These are phyloP conservation scores for Lasioglossum villosulum DNA, from an alignment of 2,888 invertebrate species.

Conservation along the genomic window DNA sequence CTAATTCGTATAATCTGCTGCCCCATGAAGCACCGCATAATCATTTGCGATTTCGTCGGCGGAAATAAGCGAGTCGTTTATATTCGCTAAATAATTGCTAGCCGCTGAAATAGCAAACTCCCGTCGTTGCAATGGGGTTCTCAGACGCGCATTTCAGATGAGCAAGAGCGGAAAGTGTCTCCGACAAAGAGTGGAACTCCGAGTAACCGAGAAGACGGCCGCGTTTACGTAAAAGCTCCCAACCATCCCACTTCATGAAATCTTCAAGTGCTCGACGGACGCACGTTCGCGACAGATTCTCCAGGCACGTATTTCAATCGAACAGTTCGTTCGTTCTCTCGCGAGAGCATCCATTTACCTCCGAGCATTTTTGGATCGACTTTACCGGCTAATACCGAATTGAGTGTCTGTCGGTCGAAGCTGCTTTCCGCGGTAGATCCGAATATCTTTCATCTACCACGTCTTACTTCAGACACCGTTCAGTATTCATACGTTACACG, in stretches of 20 bases:
- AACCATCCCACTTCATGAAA: conserved; percentile 43
- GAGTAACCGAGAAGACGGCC: conserved; percentile 14
- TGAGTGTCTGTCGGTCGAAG: conserved; percentile 10
- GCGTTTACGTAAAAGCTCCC: conserved; percentile 51
- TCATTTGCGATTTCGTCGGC: neutral
- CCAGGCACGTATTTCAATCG: conserved; percentile 54
- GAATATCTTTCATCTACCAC: neutral
- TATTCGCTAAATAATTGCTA: conserved; percentile 5
- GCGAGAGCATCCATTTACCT: conserved; percentile 34
- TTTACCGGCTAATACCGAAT: conserved; percentile 8
- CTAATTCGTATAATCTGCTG: neutral
- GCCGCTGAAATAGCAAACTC: neutral
- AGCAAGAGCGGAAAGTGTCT: neutral
- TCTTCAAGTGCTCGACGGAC: conserved; percentile 42
- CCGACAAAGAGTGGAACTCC: conserved; percentile 4
- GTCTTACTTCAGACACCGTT: neutral
- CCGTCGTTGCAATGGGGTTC: neutral
- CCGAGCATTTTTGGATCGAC: conserved; percentile 4
- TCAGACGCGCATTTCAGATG: neutral
- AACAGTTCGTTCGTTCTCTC: conserved; percentile 37
- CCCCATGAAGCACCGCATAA: neutral
- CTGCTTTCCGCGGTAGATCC: neutral
- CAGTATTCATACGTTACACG: neutral
- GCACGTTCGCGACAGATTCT: conserved; percentile 56
- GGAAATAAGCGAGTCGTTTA: neutral